Evolutionary conservation across 2,888 invertebrate species (phyloP), one percentile per base, ranked within the genome.

Genomic region (Acrocyrtus sp.): DNA sequence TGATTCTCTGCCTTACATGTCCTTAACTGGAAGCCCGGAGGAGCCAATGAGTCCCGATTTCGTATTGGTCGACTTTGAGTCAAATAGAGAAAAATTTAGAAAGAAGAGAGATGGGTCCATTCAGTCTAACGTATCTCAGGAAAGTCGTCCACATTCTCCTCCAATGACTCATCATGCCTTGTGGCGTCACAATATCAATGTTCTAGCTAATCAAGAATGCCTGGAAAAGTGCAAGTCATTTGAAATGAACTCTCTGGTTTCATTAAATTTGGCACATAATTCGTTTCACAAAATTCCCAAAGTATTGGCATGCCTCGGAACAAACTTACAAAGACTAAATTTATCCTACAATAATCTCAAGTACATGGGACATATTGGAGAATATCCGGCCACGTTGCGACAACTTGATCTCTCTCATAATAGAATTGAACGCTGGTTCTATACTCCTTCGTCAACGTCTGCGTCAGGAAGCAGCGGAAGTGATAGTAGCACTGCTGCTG

Each of bases 331-430:
- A 0, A 87, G 94, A 43, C 88, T 99, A 17, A 96, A 96, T 83
- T 89, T 99, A 88, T 92, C 96, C 0, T 94, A 94, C 83, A 98
- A 98, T 85, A 91, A 91, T 72, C 61, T 81, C 2, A 77, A 78
- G 45, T 75, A 83, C 62, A 92, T 96, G 90, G 95, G 95, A 1
- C 91, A 91, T 82, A 92, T 97, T 65, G 94, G 94, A 12, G 92
- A 93, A 61, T 96, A 95, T 84, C 98, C 98, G 0, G 90, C 91
- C 45, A 90, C 91, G 53, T 86, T 98, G 8, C 94, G 96, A 73
- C 95, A 96, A 83, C 85, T 99, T 47, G 98, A 98, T 85, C 87
- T 98, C 41, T 95, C 95, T 53, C 93, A 95, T 84, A 98, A 97
- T 85, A 91, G 92, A 84, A 93, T 96, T 79, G 90, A 91, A 0